These are phyloP conservation scores for Elmis aenea DNA, from an alignment of 2,888 invertebrate species.

Conservation along the genomic window DNA sequence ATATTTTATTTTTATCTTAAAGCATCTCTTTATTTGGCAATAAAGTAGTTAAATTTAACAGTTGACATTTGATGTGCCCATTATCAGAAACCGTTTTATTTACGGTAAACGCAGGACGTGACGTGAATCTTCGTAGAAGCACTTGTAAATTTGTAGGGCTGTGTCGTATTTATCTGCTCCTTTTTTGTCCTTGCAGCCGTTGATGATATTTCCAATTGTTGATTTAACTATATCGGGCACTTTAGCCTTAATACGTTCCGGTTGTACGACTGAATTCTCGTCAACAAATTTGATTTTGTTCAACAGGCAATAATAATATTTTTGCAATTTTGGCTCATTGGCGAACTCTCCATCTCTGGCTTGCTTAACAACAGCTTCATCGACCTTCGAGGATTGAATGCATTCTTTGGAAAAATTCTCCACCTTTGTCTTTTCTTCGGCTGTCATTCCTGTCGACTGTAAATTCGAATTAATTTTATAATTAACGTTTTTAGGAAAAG, in stretches of 20 bases:
- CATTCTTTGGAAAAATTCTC: constrained; percentile 27
- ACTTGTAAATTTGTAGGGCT: constrained; percentile 21
- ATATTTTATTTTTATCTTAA: too few species aligned
- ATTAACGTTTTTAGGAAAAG: too few species aligned
- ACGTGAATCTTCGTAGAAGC: too few species aligned
- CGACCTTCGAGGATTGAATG: constrained; percentile 37
- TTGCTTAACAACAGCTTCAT: constrained; percentile 31
- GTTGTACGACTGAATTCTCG: constrained; percentile 32
- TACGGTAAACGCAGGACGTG: too few species aligned
- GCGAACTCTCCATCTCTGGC: constrained; percentile 46
- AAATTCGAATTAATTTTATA: too few species aligned
- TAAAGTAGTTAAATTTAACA: too few species aligned
- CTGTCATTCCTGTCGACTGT: too few species aligned
- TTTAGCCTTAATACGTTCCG: constrained; percentile 44
- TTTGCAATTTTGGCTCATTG: constrained; percentile 26
- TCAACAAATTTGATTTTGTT: constrained; percentile 48
- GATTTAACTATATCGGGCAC: constrained; percentile 45
- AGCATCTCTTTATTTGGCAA: too few species aligned
- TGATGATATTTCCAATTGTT: constrained; percentile 43
- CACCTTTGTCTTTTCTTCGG: constrained; percentile 28
- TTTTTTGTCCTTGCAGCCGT: constrained; percentile 45
- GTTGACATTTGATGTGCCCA: too few species aligned
- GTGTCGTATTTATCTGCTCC: constrained; percentile 36
- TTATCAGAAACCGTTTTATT: too few species aligned
- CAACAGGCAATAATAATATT: constrained; percentile 42